Evolutionary conservation across 2,888 invertebrate genomes (phyloP).

Genomic region (Exocentrus adspersus): DNA sequence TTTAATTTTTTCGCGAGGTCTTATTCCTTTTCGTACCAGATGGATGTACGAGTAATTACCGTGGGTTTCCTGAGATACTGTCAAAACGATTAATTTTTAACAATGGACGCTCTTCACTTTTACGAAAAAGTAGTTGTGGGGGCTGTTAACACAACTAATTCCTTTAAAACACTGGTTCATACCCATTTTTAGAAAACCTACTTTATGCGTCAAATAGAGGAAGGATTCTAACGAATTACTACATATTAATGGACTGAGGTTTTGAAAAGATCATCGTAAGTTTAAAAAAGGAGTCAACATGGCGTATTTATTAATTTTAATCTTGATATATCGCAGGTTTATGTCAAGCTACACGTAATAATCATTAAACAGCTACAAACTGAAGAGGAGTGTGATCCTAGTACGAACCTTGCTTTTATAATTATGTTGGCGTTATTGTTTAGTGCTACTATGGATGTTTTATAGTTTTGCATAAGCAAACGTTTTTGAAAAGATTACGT

Average conservation of each 20-base stretch:
- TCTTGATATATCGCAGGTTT: background rate
- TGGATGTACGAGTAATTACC: background rate
- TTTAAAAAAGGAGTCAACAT: too few relatives aligned
- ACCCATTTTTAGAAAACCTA: background rate
- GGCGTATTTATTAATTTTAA: background rate
- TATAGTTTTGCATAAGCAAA: too few relatives aligned
- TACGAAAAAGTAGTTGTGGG: background rate
- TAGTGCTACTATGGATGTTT: too few relatives aligned
- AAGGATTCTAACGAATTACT: background rate
- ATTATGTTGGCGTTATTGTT: too few relatives aligned
- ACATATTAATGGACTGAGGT: background rate
- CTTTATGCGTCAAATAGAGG: background rate
- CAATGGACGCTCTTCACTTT: background rate
- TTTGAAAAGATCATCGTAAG: too few relatives aligned
- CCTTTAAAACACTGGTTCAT: background rate
- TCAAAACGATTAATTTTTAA: slow-evolving; percentile 5
- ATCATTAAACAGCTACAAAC: background rate
- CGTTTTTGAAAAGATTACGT: too few relatives aligned
- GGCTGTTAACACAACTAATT: background rate
- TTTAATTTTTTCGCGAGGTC: background rate
- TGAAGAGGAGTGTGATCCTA: too few relatives aligned
- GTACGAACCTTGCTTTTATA: too few relatives aligned
- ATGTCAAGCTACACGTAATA: background rate
- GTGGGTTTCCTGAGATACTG: slow-evolving; percentile 2
- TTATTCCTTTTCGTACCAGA: background rate